These are phyloP conservation scores for Drosophila ambigua DNA, from an alignment of 1,140 invertebrate genomes.

Conservation along the genomic window DNA sequence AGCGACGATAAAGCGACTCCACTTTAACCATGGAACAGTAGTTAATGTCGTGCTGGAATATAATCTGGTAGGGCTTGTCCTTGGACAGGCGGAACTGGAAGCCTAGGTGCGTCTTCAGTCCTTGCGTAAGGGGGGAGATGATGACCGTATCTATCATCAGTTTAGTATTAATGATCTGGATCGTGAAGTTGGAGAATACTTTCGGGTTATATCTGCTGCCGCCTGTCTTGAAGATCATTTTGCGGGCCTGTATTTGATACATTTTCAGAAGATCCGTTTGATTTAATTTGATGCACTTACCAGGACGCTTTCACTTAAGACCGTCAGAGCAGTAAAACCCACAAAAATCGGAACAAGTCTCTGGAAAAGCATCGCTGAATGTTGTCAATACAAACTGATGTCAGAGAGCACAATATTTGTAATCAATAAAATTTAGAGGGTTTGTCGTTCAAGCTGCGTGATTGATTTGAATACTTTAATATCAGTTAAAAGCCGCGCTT, in stretches of 20 bases:
- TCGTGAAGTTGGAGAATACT: conserved; percentile 60
- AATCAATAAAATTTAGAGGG: conserved; percentile 17
- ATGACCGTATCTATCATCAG: conserved; percentile 53
- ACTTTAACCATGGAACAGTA: conserved; percentile 60
- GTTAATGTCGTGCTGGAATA: conserved; percentile 68
- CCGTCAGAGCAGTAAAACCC: background rate
- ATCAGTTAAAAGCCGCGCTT: too few species aligned
- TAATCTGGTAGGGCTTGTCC: conserved; percentile 56
- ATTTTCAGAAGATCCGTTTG: background rate
- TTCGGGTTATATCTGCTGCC: conserved; percentile 42
- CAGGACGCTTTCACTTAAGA: background rate
- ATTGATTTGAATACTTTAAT: conserved; percentile 3
- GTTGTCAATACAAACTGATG: conserved; percentile 13
- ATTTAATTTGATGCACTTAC: background rate
- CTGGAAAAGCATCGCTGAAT: conserved; percentile 7
- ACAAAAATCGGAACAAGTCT: background rate
- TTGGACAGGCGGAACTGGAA: conserved; percentile 63
- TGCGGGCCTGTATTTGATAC: conserved; percentile 23
- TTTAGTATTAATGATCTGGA: conserved; percentile 43
- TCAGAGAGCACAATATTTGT: conserved; percentile 1
- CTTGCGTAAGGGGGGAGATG: conserved; percentile 27
- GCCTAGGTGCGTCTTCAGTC: conserved; percentile 53
- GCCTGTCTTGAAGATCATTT: conserved; percentile 55
- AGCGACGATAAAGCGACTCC: conserved; percentile 59
- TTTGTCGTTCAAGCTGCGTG: conserved; percentile 3